Evolutionary conservation across 1,140 invertebrate genomes (phyloP), one percentile per base, ranked within the genome.

Genomic region (Nebria ingens): DNA sequence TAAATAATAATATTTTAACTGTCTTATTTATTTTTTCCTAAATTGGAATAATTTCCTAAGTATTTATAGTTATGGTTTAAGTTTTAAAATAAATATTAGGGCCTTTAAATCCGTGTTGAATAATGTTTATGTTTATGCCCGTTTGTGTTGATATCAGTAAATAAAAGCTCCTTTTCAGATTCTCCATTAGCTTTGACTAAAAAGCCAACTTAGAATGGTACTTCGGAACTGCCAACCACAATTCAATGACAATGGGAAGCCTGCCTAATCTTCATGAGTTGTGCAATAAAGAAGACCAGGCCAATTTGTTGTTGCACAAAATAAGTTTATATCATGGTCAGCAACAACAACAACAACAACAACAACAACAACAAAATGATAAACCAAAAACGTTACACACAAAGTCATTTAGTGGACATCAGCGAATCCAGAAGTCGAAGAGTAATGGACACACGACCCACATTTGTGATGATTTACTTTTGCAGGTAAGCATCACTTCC

Each of bases 191-290:
- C 21, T 2, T 2, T 52, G 11, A 21, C 20, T 23, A 52, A 13
- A 21, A 52, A 23, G 4, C 15, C 21, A 11, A 52, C n/a, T 21
- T 11, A 23, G 15, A n/a, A 2, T 23, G 29, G 22, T 9, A 22
- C 6, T 22, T 17, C 11, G 19, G 13, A 45, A 45, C 2, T 19
- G n/a, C 45, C 34, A 42, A 21, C 4, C 42, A 22, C 11, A n/a
- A 15, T 74, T 21, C 3, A 12, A 45, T 45, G 9, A 17, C 40
- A 23, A 82, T 82, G 80, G 80, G 80, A 20, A 82, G 80, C 57
- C 58, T 82, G 57, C 80, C 80, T 34, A 82, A 82, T 71, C 64
- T 82, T 15, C 79, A 81, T 59, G 78, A 81, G 60, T 68, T 80
- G 53, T 71, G 73, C 17, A 71, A 69, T 66, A 25, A 63, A 65